Evolutionary conservation across 1,140 invertebrate genomes (phyloP).

Genomic region (Zelostemma sp.): DNA sequence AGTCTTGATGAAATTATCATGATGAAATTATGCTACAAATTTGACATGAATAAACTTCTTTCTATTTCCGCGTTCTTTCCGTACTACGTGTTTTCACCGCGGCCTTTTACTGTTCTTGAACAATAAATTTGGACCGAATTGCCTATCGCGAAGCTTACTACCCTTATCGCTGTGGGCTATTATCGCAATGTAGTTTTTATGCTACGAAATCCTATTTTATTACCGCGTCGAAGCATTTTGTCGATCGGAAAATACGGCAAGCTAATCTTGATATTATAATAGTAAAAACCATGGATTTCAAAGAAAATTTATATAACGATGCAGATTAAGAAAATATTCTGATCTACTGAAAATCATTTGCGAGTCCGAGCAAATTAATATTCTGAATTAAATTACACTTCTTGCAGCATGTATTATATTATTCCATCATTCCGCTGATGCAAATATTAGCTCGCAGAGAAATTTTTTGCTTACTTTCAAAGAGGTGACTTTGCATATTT

Average conservation of each 20-base stretch:
- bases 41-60: conserved; percentile 11
- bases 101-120: conserved; percentile 28
- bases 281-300: neutral
- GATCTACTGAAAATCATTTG: neutral
- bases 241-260: conserved; percentile 13
- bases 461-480: conserved; percentile 3
- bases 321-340: too few species aligned
- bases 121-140: conserved; percentile 41
- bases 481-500: conserved; percentile 8
- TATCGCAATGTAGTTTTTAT: conserved; percentile 44
- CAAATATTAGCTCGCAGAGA: neutral
- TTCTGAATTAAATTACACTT: neutral
- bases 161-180: conserved; percentile 41
- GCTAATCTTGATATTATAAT: conserved; percentile 21
- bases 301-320: neutral
- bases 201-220: conserved; percentile 40
- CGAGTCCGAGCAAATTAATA: neutral
- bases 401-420: neutral
- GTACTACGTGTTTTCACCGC: conserved; percentile 29
- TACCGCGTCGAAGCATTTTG: conserved; percentile 20
- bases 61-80: conserved; percentile 21
- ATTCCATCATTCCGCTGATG: neutral
- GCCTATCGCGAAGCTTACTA: conserved; percentile 43
- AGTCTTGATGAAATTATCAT: too few species aligned
- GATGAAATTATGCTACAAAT: too few species aligned